These are phyloP conservation scores for Heptranchias perlo DNA, from an alignment of 2,113 vertebrate species.

Conservation along the genomic window DNA sequence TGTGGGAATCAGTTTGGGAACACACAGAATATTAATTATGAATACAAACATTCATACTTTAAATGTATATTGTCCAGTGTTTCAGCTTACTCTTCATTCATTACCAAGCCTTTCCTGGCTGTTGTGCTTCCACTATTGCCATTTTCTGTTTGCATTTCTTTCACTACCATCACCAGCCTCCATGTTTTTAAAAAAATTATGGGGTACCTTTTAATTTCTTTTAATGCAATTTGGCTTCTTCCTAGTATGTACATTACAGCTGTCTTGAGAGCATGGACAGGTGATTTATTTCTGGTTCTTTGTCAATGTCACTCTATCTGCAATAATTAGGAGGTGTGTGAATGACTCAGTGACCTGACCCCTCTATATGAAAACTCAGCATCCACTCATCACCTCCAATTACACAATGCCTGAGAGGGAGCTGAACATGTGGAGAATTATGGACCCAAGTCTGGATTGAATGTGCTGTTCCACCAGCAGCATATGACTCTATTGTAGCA, in stretches of 20 bases:
- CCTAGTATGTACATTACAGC: background rate
- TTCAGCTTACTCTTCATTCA: background rate
- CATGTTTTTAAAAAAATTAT: background rate
- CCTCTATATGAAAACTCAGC: background rate
- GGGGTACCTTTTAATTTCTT: background rate
- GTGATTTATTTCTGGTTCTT: background rate
- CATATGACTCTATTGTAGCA: too few relatives aligned
- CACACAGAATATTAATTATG: background rate
- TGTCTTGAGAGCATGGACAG: background rate
- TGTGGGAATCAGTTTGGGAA: background rate
- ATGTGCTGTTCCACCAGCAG: background rate
- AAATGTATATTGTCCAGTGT: background rate
- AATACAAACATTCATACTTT: background rate
- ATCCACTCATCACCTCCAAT: background rate
- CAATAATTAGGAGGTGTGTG: background rate
- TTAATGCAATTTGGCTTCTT: background rate
- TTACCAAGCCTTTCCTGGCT: background rate
- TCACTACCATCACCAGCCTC: background rate
- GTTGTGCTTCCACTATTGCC: background rate
- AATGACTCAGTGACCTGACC: background rate
- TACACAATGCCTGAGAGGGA: background rate
- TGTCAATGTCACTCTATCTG: background rate
- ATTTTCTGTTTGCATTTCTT: background rate
- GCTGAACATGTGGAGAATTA: background rate
- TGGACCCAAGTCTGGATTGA: background rate